Evolutionary conservation across 2,797 vertebrate species (phyloP).

Genomic region (Sciurus vulgaris): DNA sequence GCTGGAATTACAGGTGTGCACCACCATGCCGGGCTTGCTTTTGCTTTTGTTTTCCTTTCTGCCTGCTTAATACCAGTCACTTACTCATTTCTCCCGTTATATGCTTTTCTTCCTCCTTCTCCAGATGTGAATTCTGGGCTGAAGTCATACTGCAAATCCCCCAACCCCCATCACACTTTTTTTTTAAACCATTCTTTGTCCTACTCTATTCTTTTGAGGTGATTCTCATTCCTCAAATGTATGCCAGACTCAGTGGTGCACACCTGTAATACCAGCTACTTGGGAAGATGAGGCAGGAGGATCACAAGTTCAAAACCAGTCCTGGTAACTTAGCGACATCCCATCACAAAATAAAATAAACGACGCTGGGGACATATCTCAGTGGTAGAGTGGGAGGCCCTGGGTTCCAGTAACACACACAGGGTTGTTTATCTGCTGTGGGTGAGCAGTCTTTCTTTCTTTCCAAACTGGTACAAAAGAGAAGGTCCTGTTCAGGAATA

Average conservation of each 20-base stretch:
- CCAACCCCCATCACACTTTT: background rate
- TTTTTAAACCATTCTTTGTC: background rate
- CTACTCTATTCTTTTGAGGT: background rate
- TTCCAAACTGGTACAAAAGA: background rate
- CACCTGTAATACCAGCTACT: too few species aligned
- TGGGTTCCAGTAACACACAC: too few species aligned
- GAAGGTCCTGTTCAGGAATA: conserved; percentile 18
- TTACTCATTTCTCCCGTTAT: background rate
- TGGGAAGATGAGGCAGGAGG: too few species aligned
- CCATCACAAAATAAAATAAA: too few species aligned
- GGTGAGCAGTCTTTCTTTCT: background rate
- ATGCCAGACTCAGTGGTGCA: too few species aligned
- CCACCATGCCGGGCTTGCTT: too few species aligned
- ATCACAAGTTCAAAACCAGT: too few species aligned
- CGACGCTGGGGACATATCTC: too few species aligned
- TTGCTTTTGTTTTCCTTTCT: background rate
- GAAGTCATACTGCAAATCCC: background rate
- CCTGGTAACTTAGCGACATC: too few species aligned
- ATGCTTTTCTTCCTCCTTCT: background rate
- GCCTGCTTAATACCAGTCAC: background rate
- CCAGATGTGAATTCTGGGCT: background rate
- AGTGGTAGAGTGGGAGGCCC: too few species aligned
- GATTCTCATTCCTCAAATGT: conserved; percentile 12
- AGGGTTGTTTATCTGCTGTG: background rate
- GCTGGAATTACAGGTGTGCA: too few species aligned